These are phyloP conservation scores for Mormoops blainvillei DNA, from an alignment of 2,113 vertebrate genomes.

Conservation along the genomic window DNA sequence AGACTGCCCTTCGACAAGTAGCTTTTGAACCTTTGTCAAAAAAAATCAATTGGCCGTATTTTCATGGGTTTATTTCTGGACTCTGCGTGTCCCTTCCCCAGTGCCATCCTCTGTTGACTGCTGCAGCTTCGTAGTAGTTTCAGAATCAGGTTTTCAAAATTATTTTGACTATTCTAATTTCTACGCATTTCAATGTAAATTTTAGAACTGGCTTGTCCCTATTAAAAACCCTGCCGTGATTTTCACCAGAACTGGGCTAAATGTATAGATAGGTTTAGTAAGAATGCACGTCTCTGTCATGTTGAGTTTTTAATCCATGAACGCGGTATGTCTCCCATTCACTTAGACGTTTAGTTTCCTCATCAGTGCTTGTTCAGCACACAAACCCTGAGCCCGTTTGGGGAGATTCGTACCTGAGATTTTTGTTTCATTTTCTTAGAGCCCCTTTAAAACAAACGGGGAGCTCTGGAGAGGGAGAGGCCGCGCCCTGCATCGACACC, in stretches of 20 bases:
- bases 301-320: neutral
- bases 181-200: neutral
- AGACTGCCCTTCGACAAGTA: neutral
- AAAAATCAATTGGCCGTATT: neutral
- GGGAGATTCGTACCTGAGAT: neutral
- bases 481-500: too few relatives aligned
- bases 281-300: neutral
- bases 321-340: neutral
- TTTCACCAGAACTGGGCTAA: neutral
- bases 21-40: neutral
- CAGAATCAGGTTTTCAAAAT: neutral
- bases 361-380: neutral
- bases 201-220: neutral
- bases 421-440: neutral
- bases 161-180: neutral
- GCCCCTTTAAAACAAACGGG: neutral
- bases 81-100: neutral
- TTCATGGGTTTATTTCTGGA: neutral
- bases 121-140: neutral
- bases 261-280: neutral
- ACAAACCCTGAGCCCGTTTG: neutral
- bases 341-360: neutral
- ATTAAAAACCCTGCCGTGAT: neutral
- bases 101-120: too few relatives aligned
- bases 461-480: neutral